These are phyloP conservation scores for Meloe dianella DNA, from an alignment of 2,888 invertebrate species.

Conservation along the genomic window DNA sequence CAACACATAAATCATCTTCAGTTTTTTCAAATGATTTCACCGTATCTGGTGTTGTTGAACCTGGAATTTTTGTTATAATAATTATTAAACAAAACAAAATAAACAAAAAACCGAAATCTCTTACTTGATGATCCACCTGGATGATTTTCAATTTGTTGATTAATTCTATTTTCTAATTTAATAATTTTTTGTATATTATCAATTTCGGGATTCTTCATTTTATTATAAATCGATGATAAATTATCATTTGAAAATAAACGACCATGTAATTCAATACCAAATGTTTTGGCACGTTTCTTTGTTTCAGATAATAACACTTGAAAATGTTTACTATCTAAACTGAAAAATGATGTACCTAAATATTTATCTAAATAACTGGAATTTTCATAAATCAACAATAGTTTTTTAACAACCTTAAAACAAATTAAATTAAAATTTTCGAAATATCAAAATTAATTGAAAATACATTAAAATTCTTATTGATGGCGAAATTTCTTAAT, in stretches of 20 bases:
- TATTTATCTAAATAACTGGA: slow-evolving; percentile 85
- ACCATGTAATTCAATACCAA: slow-evolving; percentile 73
- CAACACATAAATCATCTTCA: slow-evolving; percentile 65
- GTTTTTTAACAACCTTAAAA: slow-evolving; percentile 73
- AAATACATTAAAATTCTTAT: slow-evolving; percentile 74
- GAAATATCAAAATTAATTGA: no score
- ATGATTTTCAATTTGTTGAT: slow-evolving; percentile 52
- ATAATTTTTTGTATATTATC: slow-evolving; percentile 57
- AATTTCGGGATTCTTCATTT: slow-evolving; percentile 54
- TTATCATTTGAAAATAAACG: slow-evolving; percentile 50
- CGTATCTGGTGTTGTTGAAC: slow-evolving; percentile 45
- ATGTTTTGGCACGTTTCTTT: slow-evolving; percentile 73
- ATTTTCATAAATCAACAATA: slow-evolving; percentile 83
- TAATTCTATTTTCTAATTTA: slow-evolving; percentile 55
- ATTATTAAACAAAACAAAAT: slow-evolving; percentile 12
- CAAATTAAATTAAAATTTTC: background rate
- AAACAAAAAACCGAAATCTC: background rate
- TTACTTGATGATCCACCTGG: slow-evolving; percentile 39
- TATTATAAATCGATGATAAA: slow-evolving; percentile 42
- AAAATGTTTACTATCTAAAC: slow-evolving; percentile 66
- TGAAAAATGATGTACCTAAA: slow-evolving; percentile 84
- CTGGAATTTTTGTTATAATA: slow-evolving; percentile 31
- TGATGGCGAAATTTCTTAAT: slow-evolving; percentile 76
- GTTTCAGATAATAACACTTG: slow-evolving; percentile 78
- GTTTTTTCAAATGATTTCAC: slow-evolving; percentile 39